phyloP scores from a whole-genome alignment of 2,797 vertebrate genomes.

The Tokudaia tokunoshimensis region DNA sequence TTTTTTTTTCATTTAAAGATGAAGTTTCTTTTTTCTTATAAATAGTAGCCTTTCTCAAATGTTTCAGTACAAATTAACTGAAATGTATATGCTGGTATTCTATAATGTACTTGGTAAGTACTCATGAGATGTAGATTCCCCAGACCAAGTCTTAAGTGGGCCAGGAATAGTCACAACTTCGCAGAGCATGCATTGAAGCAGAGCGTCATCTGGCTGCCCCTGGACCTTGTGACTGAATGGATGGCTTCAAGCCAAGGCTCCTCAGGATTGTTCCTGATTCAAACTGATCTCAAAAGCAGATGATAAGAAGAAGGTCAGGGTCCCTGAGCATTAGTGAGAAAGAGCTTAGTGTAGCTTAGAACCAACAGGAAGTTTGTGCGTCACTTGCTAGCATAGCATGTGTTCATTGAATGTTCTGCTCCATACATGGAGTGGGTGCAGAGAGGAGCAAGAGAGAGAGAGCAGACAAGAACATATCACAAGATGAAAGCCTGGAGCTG shows the following conservation, averaged over 20 bases:
- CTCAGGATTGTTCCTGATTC: background rate
- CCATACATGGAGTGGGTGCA: background rate
- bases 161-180: no score
- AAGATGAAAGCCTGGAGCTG: background rate
- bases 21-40: background rate
- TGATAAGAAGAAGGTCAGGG: background rate
- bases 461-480: background rate
- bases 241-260: background rate
- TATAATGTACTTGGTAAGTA: background rate
- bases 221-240: background rate
- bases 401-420: background rate
- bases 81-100: background rate
- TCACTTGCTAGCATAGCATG: background rate
- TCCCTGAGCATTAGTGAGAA: slow-evolving; percentile 24
- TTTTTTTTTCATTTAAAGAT: background rate
- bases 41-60: slow-evolving; percentile 4
- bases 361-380: background rate
- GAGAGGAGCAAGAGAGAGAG: background rate
- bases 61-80: background rate
- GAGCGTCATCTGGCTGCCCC: background rate
- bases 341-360: background rate
- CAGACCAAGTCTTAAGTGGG: background rate
- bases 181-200: background rate
- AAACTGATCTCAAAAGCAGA: background rate
- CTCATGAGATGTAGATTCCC: background rate